Conservation (phyloP, 2,113 vertebrate genomes). For the Cygnus buccinator region DNA sequence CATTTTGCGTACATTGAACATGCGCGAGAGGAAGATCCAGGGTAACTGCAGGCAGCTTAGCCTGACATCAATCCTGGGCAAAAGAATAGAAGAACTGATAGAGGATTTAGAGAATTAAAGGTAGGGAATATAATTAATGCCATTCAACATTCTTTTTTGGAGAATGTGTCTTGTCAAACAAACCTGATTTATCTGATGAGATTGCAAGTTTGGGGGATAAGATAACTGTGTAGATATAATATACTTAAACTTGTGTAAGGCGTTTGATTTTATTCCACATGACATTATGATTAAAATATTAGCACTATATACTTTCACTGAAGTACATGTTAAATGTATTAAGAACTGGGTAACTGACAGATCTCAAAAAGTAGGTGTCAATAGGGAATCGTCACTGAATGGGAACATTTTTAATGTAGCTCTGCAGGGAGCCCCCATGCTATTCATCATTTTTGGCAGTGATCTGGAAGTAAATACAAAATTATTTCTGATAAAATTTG, state of each 20-base stretch:
- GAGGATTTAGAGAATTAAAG: slow-evolving; percentile 60
- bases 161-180: slow-evolving; percentile 66
- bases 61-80: slow-evolving; percentile 33
- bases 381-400: slow-evolving; percentile 58
- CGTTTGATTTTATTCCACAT: slow-evolving; percentile 66
- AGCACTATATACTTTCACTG: slow-evolving; percentile 42
- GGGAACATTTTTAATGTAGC: slow-evolving; percentile 27
- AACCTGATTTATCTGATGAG: slow-evolving; percentile 53
- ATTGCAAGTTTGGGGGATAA: slow-evolving; percentile 60
- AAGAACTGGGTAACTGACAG: slow-evolving; percentile 50
- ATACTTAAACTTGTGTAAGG: slow-evolving; percentile 55
- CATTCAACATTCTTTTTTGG: slow-evolving; percentile 59
- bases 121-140: slow-evolving; percentile 67
- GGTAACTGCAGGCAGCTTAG: slow-evolving; percentile 13
- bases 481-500: slow-evolving; percentile 47
- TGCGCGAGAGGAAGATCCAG: background rate
- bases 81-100: slow-evolving; percentile 32
- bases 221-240: slow-evolving; percentile 53
- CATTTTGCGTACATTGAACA: background rate
- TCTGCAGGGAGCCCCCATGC: slow-evolving; percentile 15
- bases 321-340: slow-evolving; percentile 38
- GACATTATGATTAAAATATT: slow-evolving; percentile 71
- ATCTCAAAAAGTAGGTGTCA: slow-evolving; percentile 62
- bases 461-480: slow-evolving; percentile 59
- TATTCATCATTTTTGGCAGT: slow-evolving; percentile 53